Base-by-base conservation (phyloP, 2,888 invertebrate genomes). In the Protophormia terraenovae region DNA sequence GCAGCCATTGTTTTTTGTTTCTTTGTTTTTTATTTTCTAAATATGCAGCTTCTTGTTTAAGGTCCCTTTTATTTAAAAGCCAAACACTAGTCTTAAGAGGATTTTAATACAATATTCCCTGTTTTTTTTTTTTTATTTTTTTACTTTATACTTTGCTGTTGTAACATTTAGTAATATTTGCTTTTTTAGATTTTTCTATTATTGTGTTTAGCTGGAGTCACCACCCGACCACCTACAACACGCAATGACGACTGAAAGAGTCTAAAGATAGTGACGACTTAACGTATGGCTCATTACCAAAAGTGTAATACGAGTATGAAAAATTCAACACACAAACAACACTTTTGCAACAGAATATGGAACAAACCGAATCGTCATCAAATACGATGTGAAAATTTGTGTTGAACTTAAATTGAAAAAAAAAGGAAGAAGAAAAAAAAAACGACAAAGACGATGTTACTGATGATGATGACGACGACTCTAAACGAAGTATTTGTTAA, bases 151-250 rank as follows among this genome's bases (percentile, higher is more conserved):
- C 32, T 66, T 55, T 12, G 27, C n/a, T 55, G 29, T 47, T 47
- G 41, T 41, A 41, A 41, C 41, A 27, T 29, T 27, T 29, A 58
- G 29, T 8, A 12, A 6, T 27, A 10, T 19, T 41, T 24, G 53
- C 3, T 84, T 73, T 62, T 80, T 79, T 84, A 72, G 19, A 19
- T 53, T 19, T 41, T 62, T 53, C 14, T 38, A 14, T 38, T 53
- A 2, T 45, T 29, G 14, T 76, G 41, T 62, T 71, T 27, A 83
- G 69, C 76, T 76, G 62, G 79, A 87, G 79, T 80, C 86, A 79
- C 87, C 89, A 89, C 89, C 89, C 90, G 90, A 87, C 90, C 90
- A 90, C 90, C 90, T 90, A 90, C 90, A 90, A 90, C 89, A 89
- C 90, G 90, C 90, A 90, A 90, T 90, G 90, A 90, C 89, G 90